These are phyloP conservation scores for Apotomis turbidana DNA, from an alignment of 2,888 invertebrate species.

Conservation along the genomic window DNA sequence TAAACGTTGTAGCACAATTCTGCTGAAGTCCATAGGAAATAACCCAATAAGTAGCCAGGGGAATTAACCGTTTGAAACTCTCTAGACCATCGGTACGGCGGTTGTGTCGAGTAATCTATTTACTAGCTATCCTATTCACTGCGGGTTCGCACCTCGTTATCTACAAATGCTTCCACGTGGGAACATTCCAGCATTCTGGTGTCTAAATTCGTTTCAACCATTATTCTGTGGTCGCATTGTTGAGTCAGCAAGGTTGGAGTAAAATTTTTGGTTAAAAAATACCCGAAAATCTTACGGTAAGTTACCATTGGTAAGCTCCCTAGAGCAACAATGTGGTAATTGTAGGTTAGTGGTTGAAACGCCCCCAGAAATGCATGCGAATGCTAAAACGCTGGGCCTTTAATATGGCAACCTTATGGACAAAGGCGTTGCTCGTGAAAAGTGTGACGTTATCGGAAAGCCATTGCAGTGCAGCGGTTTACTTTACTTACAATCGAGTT, in stretches of 20 bases:
- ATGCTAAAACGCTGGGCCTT: background rate
- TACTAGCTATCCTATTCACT: slow-evolving; percentile 21
- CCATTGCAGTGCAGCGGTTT: slow-evolving; percentile 15
- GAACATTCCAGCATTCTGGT: background rate
- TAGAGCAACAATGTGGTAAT: too few species aligned
- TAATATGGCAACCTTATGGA: slow-evolving; percentile 1
- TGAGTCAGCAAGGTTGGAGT: too few species aligned
- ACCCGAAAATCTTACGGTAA: too few species aligned
- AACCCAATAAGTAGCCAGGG: too few species aligned
- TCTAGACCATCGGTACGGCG: background rate
- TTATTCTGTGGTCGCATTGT: too few species aligned
- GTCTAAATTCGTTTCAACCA: background rate
- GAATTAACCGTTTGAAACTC: background rate
- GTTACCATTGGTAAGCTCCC: too few species aligned
- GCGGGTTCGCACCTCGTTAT: slow-evolving; percentile 19
- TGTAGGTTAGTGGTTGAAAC: too few species aligned
- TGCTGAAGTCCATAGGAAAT: too few species aligned
- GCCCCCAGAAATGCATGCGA: background rate
- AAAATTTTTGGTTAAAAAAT: too few species aligned
- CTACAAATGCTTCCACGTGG: slow-evolving; percentile 21
- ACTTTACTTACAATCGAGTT: background rate
- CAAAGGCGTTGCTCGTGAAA: slow-evolving; percentile 10
- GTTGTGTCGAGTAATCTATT: slow-evolving; percentile 11
- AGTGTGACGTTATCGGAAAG: slow-evolving; percentile 1
- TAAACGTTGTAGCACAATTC: too few species aligned